phyloP scores from a whole-genome alignment of 2,113 vertebrate genomes.

The Galemys pyrenaicus region DNA sequence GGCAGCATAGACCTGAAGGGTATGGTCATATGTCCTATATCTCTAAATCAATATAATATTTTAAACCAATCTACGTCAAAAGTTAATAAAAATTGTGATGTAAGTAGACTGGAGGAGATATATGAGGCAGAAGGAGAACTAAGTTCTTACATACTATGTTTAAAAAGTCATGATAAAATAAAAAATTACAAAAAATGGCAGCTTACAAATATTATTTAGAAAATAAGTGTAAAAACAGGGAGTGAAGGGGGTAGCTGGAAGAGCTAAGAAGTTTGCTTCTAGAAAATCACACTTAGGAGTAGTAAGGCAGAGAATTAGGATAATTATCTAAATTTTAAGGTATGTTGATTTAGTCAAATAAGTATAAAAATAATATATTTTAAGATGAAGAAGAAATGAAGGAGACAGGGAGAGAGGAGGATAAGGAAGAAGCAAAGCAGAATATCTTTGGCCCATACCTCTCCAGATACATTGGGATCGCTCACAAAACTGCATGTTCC shows the following conservation, averaged over 20 bases:
- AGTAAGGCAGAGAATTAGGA: not conserved
- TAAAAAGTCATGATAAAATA: not conserved
- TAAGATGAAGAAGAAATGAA: not conserved
- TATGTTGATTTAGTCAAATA: not conserved
- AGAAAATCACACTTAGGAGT: not conserved
- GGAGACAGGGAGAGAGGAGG: not conserved
- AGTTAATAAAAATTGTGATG: not conserved
- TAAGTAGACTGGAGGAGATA: not conserved
- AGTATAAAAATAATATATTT: not conserved
- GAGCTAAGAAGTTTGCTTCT: not conserved
- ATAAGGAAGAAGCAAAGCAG: not conserved
- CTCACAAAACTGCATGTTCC: constrained; percentile 70
- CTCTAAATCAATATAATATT: no score
- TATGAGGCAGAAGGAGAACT: not conserved
- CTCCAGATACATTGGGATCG: constrained; percentile 60
- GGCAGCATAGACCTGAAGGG: no score
- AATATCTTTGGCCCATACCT: constrained; percentile 61
- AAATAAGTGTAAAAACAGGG: not conserved
- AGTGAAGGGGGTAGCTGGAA: not conserved
- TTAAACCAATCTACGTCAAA: not conserved
- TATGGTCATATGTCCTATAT: no score
- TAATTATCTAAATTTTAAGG: not conserved
- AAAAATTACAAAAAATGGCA: not conserved
- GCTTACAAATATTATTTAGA: not conserved
- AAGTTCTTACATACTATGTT: not conserved